phyloP scores from a whole-genome alignment of 2,888 invertebrate genomes.

The Ceraclea dissimilis region DNA sequence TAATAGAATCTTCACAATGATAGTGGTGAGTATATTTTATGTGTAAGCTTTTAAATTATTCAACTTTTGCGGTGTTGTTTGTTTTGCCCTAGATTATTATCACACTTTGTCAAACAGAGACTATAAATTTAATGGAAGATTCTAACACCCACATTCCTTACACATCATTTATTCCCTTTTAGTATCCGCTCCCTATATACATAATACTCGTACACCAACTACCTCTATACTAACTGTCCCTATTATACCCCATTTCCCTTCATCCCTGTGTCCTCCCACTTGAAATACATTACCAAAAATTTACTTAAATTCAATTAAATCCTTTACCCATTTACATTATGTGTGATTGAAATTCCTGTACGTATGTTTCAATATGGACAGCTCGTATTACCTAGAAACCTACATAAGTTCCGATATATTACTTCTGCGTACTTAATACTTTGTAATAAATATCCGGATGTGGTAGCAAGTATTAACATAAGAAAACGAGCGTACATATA shows the following conservation, averaged over 20 bases:
- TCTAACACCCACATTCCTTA: neutral
- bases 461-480: neutral
- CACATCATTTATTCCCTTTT: constrained; percentile 1
- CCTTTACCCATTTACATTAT: neutral
- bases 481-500: no score
- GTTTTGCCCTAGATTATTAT: neutral
- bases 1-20: no score
- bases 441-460: neutral
- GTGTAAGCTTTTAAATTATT: neutral
- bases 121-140: neutral
- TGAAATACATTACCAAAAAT: neutral
- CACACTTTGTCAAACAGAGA: neutral
- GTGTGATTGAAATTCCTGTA: no score
- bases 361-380: no score
- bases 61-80: constrained; percentile 2
- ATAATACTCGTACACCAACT: no score
- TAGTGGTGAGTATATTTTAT: no score
- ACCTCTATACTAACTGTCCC: neutral
- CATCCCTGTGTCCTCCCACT: neutral
- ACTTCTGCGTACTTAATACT: neutral
- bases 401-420: no score
- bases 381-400: no score
- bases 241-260: neutral
- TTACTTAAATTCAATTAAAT: neutral
- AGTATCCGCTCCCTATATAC: neutral